phyloP scores from a whole-genome alignment of 2,888 invertebrate genomes.

The Volucella zonaria region DNA sequence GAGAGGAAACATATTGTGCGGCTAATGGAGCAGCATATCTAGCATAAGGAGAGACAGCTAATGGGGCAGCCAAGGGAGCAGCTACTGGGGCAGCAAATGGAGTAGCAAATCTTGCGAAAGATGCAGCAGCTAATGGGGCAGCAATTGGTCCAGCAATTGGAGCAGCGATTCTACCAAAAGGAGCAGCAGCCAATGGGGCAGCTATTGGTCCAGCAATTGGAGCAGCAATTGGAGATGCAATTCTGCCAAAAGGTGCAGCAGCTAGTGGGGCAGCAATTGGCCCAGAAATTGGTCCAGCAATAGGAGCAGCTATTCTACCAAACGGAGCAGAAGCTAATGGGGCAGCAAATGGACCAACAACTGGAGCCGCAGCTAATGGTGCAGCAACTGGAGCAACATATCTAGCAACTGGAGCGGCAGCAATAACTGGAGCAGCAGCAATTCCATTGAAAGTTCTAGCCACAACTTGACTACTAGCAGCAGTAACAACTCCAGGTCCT shows the following conservation, averaged over 20 bases:
- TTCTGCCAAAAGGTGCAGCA: slow-evolving; percentile 74
- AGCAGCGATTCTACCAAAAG: slow-evolving; percentile 75
- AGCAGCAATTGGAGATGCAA: slow-evolving; percentile 83
- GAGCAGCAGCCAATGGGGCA: slow-evolving; percentile 82
- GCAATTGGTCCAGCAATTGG: slow-evolving; percentile 52
- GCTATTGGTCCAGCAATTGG: slow-evolving; percentile 70
- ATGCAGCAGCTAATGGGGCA: slow-evolving; percentile 31
- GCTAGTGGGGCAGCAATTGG: slow-evolving; percentile 59
- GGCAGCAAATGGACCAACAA: slow-evolving; percentile 50
- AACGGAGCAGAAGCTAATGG: slow-evolving; percentile 66
- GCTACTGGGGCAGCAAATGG: slow-evolving; percentile 76
- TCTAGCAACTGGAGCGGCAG: slow-evolving; percentile 83
- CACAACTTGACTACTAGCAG: slow-evolving; percentile 68
- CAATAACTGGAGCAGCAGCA: slow-evolving; percentile 83
- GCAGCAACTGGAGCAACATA: slow-evolving; percentile 78
- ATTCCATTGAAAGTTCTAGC: slow-evolving; percentile 71
- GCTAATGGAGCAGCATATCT: slow-evolving; percentile 13
- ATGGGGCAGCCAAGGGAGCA: slow-evolving; percentile 47
- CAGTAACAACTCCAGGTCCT: slow-evolving; percentile 69
- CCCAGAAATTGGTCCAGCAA: slow-evolving; percentile 26
- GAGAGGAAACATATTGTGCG: slow-evolving; percentile 28
- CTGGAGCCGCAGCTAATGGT: slow-evolving; percentile 82
- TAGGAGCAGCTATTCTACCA: slow-evolving; percentile 55
- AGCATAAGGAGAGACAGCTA: slow-evolving; percentile 71
- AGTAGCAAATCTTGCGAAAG: slow-evolving; percentile 80